These are phyloP conservation scores for Scophthalmus maximus DNA, from an alignment of 2,113 vertebrate genomes.

Conservation along the genomic window DNA sequence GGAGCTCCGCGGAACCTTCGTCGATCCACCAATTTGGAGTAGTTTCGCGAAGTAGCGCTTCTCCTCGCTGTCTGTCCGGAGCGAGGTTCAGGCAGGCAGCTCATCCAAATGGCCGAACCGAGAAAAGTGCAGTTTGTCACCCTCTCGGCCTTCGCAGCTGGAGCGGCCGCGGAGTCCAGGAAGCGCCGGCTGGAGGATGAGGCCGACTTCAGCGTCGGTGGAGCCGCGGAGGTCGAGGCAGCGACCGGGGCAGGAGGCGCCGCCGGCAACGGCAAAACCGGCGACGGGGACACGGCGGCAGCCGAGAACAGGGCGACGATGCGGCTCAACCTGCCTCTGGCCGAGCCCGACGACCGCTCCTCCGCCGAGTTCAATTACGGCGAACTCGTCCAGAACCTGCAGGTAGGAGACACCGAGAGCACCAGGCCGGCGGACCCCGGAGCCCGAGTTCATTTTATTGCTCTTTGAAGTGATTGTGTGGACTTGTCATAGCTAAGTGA, in stretches of 20 bases:
- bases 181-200: conserved; percentile 81
- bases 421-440: conserved; percentile 21
- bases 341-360: conserved; percentile 91
- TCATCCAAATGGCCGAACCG: conserved; percentile 89
- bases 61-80: conserved; percentile 77
- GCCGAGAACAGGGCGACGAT: conserved; percentile 83
- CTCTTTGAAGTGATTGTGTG: conserved; percentile 59
- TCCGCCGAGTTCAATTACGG: conserved; percentile 96
- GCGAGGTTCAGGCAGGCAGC: conserved; percentile 79
- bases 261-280: conserved; percentile 52
- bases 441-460: conserved; percentile 54
- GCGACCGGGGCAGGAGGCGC: conserved; percentile 76
- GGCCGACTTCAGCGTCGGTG: conserved; percentile 74
- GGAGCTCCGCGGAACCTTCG: conserved; percentile 69
- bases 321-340: conserved; percentile 90
- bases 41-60: conserved; percentile 83
- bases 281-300: conserved; percentile 77
- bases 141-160: conserved; percentile 82
- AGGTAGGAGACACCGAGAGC: conserved; percentile 76
- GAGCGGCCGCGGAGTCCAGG: conserved; percentile 75
- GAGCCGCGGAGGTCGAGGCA: conserved; percentile 69
- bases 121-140: conserved; percentile 92
- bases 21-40: conserved; percentile 77
- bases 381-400: conserved; percentile 87
- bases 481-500: conserved; percentile 68